Conservation (phyloP, 1,140 invertebrate genomes). For the Neoseiulus cucumeris region DNA sequence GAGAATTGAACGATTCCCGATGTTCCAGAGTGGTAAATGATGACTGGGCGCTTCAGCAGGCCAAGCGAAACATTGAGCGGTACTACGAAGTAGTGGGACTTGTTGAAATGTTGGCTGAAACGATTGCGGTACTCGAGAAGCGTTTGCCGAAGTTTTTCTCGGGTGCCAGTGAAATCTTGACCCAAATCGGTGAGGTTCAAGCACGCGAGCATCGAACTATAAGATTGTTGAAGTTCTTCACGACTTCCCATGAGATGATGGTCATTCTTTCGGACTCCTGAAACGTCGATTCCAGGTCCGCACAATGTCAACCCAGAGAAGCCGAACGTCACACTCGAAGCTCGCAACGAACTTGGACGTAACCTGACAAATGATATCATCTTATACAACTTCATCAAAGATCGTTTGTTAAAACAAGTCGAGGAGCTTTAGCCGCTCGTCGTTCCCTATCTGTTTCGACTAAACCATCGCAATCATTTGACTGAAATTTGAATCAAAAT, state of each 20-base stretch:
- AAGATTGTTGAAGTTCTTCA: not conserved
- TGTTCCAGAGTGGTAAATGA: conserved; percentile 21
- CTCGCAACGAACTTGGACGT: conserved; percentile 59
- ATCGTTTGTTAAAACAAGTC: conserved; percentile 51
- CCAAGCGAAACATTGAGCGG: conserved; percentile 23
- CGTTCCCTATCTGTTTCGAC: too few species aligned
- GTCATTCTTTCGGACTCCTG: not conserved
- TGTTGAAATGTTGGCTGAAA: conserved; percentile 23
- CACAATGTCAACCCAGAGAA: conserved; percentile 66
- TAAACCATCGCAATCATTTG: too few species aligned
- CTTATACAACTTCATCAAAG: conserved; percentile 72
- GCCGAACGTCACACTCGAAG: conserved; percentile 51
- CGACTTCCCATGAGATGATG: not conserved
- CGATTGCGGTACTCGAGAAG: conserved; percentile 22
- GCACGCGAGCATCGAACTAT: not conserved
- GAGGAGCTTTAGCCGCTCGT: not conserved
- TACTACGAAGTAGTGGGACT: conserved; percentile 24
- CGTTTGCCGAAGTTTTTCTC: conserved; percentile 38
- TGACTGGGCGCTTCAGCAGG: conserved; percentile 21
- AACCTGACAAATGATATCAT: conserved; percentile 76
- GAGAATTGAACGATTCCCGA: too few species aligned
- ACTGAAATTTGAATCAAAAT: too few species aligned
- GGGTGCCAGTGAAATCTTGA: conserved; percentile 34
- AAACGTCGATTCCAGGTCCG: conserved; percentile 21
- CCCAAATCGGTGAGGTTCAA: conserved; percentile 32